These are phyloP conservation scores for Clunio marinus DNA, from an alignment of 2,888 invertebrate genomes.

Conservation along the genomic window DNA sequence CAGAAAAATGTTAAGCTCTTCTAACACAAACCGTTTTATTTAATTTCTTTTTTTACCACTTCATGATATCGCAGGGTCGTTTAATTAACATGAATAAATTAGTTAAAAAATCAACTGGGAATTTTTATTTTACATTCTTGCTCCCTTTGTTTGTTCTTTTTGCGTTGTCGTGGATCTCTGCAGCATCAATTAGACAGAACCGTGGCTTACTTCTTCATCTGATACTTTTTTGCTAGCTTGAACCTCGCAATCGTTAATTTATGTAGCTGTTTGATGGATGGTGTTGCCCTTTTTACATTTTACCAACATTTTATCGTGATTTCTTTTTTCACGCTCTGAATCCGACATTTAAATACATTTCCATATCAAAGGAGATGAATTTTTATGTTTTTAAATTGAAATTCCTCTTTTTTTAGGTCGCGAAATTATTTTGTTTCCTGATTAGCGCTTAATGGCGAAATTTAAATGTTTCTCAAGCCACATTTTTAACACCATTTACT, in stretches of 20 bases:
- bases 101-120: not conserved
- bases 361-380: not conserved
- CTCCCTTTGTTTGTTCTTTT: not conserved
- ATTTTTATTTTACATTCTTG: not conserved
- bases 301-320: not conserved
- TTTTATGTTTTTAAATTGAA: too few species aligned
- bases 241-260: not conserved
- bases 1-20: conserved; percentile 4
- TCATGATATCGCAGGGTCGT: not conserved
- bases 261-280: not conserved
- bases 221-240: not conserved
- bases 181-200: not conserved
- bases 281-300: not conserved
- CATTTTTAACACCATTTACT: too few species aligned
- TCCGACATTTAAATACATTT: not conserved
- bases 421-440: too few species aligned
- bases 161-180: not conserved
- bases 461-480: too few species aligned
- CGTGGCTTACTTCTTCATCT: too few species aligned
- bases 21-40: not conserved
- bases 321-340: not conserved
- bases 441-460: too few species aligned
- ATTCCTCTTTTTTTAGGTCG: too few species aligned
- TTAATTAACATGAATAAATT: conserved; percentile 22
- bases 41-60: not conserved